Percentiles rank a stretch among this genome's conserved stretches.
Conservation (phyloP, 2,113 vertebrate genomes). For the Parus major region DNA sequence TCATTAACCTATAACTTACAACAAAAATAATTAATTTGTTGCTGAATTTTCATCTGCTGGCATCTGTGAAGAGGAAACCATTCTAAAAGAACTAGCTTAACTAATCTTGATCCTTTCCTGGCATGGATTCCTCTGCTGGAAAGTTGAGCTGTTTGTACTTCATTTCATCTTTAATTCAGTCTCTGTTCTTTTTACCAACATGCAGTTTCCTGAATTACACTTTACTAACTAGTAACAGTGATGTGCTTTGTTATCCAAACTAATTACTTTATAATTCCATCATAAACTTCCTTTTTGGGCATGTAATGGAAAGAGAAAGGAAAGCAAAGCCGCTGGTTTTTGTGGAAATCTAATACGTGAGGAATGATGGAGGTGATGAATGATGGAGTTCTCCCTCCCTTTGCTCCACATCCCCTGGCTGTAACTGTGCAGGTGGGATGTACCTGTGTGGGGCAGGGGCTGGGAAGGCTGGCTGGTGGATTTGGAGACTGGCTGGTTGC, state of each 20-base stretch:
- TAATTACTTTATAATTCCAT: neutral
- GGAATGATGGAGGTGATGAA: neutral
- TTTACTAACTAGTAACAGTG: constrained; percentile 8
- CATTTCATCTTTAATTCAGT: neutral
- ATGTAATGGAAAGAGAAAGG: constrained; percentile 20
- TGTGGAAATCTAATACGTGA: neutral
- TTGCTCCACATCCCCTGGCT: neutral
- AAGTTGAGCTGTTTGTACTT: neutral
- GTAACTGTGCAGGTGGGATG: neutral
- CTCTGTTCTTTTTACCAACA: neutral
- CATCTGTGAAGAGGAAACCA: neutral
- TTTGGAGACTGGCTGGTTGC: neutral
- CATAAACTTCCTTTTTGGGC: neutral
- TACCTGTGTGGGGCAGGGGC: neutral
- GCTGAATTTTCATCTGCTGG: neutral
- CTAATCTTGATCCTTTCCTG: constrained; percentile 34
- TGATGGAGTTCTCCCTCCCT: neutral
- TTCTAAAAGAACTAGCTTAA: constrained; percentile 5
- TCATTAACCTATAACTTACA: constrained; percentile 41
- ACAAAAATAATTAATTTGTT: constrained; percentile 15
- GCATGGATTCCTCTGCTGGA: neutral
- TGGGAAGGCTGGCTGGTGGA: neutral
- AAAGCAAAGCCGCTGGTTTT: constrained; percentile 14
- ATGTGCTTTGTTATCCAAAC: neutral
- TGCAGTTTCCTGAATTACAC: neutral